These are phyloP conservation scores for Acomys russatus DNA, from an alignment of 2,797 vertebrate genomes.

Conservation along the genomic window DNA sequence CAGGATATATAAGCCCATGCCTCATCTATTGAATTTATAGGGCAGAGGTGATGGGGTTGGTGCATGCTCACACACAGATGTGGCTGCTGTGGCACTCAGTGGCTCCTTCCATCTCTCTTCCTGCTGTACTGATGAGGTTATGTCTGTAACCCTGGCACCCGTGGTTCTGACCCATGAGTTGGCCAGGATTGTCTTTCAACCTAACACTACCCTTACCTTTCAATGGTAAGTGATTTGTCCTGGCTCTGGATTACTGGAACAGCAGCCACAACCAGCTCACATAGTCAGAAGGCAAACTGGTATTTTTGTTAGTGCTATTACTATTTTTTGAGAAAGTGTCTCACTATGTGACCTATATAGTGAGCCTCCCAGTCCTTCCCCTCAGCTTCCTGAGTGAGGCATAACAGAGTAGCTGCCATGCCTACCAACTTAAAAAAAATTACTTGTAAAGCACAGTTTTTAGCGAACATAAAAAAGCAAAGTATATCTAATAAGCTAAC, in stretches of 20 bases:
- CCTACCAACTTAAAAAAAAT: not conserved
- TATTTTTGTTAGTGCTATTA: not conserved
- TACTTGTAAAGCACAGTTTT: not conserved
- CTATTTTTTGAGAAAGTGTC: not conserved
- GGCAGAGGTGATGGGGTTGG: not conserved
- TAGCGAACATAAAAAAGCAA: not conserved
- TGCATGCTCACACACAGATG: too few species aligned
- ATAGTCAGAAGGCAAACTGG: not conserved
- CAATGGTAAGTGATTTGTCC: not conserved
- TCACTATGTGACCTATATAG: not conserved
- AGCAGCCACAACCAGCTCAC: not conserved
- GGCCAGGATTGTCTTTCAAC: not conserved
- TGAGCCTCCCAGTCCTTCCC: not conserved
- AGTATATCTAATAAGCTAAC: not conserved
- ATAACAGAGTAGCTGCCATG: not conserved
- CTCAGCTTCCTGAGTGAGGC: not conserved
- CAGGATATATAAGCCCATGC: fast-evolving
- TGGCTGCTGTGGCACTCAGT: fast-evolving
- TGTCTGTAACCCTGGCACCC: not conserved
- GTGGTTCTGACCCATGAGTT: not conserved
- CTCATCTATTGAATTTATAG: fast-evolving
- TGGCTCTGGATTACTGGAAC: not conserved
- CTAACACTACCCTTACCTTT: not conserved
- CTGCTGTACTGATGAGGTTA: not conserved
- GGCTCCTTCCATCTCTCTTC: not conserved